These are phyloP conservation scores for Shinisaurus crocodilurus DNA, from an alignment of 2,113 vertebrate genomes.

Conservation along the genomic window DNA sequence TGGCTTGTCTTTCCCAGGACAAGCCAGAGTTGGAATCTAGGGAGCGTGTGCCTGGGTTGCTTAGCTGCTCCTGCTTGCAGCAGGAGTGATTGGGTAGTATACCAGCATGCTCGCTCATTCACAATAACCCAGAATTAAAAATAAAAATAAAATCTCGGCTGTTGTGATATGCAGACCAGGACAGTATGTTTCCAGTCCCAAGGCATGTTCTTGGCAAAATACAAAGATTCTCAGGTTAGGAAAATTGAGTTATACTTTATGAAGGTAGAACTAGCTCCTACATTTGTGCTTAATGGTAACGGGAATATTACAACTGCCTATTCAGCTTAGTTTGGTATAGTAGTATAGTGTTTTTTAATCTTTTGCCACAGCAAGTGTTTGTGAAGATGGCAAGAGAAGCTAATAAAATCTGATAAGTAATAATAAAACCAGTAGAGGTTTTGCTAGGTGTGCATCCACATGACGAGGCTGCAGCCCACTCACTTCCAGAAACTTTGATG, in stretches of 20 bases:
- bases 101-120: too few species aligned
- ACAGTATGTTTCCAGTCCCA: background rate
- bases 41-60: too few species aligned
- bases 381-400: background rate
- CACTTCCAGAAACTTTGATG: background rate
- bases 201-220: background rate
- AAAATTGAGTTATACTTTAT: background rate
- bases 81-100: too few species aligned
- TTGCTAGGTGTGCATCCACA: background rate
- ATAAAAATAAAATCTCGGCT: too few species aligned
- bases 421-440: background rate
- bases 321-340: background rate
- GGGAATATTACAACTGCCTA: background rate
- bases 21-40: too few species aligned
- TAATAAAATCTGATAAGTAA: background rate
- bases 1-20: too few species aligned
- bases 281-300: background rate
- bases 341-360: background rate
- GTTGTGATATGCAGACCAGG: too few species aligned
- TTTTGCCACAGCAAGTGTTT: background rate
- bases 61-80: too few species aligned
- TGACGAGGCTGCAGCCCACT: background rate
- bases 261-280: background rate
- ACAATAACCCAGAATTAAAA: too few species aligned
- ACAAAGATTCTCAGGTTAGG: background rate